Evolutionary conservation across 2,888 invertebrate species (phyloP).

Genomic region (Petrolisthes cinctipes): DNA sequence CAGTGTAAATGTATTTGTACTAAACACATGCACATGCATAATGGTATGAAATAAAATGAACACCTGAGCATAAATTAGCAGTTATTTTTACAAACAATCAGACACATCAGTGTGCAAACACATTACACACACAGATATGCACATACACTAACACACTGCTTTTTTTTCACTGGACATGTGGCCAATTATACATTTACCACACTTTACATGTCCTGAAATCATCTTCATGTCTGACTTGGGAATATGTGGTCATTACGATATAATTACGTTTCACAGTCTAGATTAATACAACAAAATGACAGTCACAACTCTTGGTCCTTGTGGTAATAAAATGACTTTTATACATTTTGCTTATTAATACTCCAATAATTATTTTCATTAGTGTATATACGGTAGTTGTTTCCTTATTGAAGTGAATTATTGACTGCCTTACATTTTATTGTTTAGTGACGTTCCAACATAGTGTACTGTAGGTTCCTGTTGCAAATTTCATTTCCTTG

Average conservation of each 20-base stretch:
- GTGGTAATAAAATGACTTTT: slow-evolving; percentile 42
- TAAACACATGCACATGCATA: not conserved
- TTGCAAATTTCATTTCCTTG: too few species aligned
- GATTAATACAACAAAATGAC: slow-evolving; percentile 34
- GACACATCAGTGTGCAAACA: too few species aligned
- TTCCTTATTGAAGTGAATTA: too few species aligned
- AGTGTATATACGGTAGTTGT: too few species aligned
- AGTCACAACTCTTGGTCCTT: slow-evolving; percentile 43
- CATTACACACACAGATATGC: too few species aligned
- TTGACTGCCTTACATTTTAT: too few species aligned
- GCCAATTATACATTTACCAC: not conserved
- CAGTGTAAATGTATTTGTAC: slow-evolving; percentile 21
- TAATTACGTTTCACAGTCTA: slow-evolving; percentile 30
- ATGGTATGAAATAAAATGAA: not conserved
- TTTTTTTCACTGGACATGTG: not conserved
- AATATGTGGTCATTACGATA: slow-evolving; percentile 36
- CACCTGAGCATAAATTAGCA: not conserved
- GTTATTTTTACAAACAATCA: not conserved
- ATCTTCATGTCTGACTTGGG: slow-evolving; percentile 39
- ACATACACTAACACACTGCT: not conserved
- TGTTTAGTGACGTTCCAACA: too few species aligned
- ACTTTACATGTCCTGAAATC: slow-evolving; percentile 16
- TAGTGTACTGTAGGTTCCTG: too few species aligned
- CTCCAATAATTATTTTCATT: not conserved
- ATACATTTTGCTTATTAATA: slow-evolving; percentile 2